Percentiles rank a stretch among this genome's conserved stretches.
Evolutionary conservation across 2,113 vertebrate species (phyloP).

Genomic region (Myotis brandtii): DNA sequence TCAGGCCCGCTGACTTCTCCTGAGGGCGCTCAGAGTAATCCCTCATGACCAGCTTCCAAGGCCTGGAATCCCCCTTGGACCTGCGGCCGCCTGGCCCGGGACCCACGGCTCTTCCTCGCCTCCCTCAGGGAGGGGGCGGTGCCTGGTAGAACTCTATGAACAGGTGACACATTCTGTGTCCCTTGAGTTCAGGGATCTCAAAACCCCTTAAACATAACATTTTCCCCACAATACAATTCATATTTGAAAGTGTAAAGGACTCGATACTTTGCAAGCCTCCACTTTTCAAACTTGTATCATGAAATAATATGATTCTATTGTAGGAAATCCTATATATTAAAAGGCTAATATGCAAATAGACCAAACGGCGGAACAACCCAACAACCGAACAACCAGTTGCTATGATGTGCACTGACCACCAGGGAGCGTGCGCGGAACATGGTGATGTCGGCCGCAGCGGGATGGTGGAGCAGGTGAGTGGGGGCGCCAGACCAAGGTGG

Average conservation of each 20-base stretch:
- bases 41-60: not conserved
- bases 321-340: not conserved
- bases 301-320: not conserved
- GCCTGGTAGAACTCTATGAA: not conserved
- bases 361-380: too few species aligned
- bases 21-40: not conserved
- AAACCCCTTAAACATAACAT: not conserved
- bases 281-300: slow-evolving; percentile 10
- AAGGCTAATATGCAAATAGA: too few species aligned
- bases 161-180: not conserved
- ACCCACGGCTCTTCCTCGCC: not conserved
- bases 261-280: not conserved
- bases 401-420: too few species aligned
- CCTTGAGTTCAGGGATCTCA: not conserved
- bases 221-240: not conserved
- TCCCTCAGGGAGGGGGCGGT: not conserved
- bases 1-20: not conserved
- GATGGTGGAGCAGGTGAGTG: too few species aligned
- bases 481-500: too few species aligned
- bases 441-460: too few species aligned
- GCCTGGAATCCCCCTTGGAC: not conserved
- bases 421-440: too few species aligned
- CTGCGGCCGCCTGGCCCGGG: not conserved
- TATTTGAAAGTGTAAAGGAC: not conserved
- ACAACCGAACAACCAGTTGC: too few species aligned